Evolutionary conservation across 1,140 invertebrate species (phyloP).

Genomic region (Octopus sinensis): DNA sequence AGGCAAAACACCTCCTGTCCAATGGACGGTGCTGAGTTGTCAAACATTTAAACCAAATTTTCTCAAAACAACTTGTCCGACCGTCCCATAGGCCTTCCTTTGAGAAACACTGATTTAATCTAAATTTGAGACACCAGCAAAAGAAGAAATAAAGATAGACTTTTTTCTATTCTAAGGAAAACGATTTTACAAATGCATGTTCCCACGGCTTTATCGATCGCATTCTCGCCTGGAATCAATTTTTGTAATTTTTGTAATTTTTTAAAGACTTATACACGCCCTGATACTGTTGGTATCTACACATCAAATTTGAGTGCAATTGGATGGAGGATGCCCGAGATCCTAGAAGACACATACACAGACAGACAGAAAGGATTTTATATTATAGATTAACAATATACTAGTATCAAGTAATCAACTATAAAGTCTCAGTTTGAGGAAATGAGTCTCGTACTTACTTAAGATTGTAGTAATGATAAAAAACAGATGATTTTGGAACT

Average conservation of each 20-base stretch:
- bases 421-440: neutral
- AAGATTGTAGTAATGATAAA: constrained; percentile 57
- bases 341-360: neutral
- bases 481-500: constrained; percentile 52
- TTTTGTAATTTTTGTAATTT: neutral
- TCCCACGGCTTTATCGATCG: too few species aligned
- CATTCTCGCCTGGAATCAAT: too few species aligned
- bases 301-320: neutral
- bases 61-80: too few species aligned
- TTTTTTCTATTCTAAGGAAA: too few species aligned
- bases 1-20: too few species aligned
- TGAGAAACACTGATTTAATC: too few species aligned
- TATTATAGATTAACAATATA: neutral
- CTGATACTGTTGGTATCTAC: neutral
- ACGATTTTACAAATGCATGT: too few species aligned
- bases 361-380: neutral
- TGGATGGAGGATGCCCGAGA: neutral
- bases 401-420: neutral
- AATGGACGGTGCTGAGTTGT: too few species aligned
- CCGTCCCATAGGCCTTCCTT: too few species aligned
- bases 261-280: neutral
- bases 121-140: too few species aligned
- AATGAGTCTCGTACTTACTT: constrained; percentile 34
- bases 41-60: too few species aligned
- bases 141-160: too few species aligned